Percentiles rank a stretch among this genome's conserved stretches.
These are phyloP conservation scores for Epizoanthus fatuus DNA, from an alignment of 92 coral and sea anemone genomes.

Conservation along the genomic window DNA sequence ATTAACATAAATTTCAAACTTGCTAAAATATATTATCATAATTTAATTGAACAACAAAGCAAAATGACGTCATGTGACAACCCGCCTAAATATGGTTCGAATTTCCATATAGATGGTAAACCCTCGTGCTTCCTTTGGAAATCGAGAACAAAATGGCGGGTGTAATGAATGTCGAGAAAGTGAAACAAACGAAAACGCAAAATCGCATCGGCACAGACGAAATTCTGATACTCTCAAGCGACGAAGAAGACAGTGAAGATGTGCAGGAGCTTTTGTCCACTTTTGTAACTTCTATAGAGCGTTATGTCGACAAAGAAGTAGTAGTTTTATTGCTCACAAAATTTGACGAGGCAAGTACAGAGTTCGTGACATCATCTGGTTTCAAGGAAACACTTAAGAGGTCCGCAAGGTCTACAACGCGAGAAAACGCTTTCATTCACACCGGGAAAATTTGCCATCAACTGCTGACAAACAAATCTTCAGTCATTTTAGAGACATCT, in stretches of 20 bases:
- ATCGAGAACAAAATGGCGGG: slow-evolving; percentile 73
- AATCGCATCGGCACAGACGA: slow-evolving; percentile 13
- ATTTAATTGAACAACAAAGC: background rate
- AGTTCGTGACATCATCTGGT: slow-evolving; percentile 74
- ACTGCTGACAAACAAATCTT: slow-evolving; percentile 17
- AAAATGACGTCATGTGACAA: background rate
- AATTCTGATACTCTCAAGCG: slow-evolving; percentile 80
- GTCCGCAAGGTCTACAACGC: slow-evolving; percentile 55
- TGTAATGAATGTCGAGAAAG: background rate
- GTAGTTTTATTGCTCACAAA: slow-evolving; percentile 68
- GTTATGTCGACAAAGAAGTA: slow-evolving; percentile 74
- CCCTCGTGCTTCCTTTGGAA: background rate
- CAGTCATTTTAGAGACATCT: background rate
- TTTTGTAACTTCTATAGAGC: slow-evolving; percentile 73
- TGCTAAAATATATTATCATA: background rate
- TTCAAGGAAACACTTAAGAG: slow-evolving; percentile 76
- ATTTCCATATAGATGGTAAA: background rate
- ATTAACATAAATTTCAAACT: background rate
- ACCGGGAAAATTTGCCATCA: slow-evolving; percentile 56
- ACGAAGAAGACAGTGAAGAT: slow-evolving; percentile 87
- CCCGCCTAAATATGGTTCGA: background rate
- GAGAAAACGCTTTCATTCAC: slow-evolving; percentile 79
- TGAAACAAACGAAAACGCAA: slow-evolving; percentile 4
- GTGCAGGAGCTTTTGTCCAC: slow-evolving; percentile 67
- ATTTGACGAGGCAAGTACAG: slow-evolving; percentile 80